phyloP scores from a whole-genome alignment of 2,113 vertebrate genomes.

The Gallinago paraguaiae region DNA sequence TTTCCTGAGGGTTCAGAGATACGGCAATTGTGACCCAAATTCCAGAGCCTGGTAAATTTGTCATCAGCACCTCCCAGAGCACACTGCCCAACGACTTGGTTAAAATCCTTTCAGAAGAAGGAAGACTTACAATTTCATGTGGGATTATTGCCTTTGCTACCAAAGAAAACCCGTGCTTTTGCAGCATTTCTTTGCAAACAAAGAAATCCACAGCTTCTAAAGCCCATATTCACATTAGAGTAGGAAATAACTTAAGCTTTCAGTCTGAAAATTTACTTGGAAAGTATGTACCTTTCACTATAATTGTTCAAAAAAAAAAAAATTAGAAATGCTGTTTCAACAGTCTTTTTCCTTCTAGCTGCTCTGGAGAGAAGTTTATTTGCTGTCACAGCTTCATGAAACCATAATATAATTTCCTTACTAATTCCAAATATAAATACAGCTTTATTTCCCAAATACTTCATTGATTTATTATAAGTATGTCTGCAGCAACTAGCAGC shows the following conservation, averaged over 20 bases:
- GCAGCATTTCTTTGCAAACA: neutral
- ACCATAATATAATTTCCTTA: neutral
- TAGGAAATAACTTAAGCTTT: neutral
- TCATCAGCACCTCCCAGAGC: too few species aligned
- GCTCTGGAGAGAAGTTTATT: neutral
- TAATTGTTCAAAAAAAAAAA: too few species aligned
- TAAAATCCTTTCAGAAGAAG: neutral
- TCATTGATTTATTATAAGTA: neutral
- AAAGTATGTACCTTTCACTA: neutral
- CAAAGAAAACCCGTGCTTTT: neutral
- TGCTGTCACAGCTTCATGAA: neutral
- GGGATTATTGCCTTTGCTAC: neutral
- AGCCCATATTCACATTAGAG: neutral
- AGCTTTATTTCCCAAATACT: neutral
- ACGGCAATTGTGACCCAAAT: neutral
- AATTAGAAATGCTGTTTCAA: neutral
- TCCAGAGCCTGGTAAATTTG: neutral
- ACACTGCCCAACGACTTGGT: rapidly evolving
- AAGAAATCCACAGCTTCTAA: neutral
- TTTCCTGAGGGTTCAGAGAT: neutral
- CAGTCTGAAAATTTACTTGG: neutral
- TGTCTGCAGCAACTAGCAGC: neutral
- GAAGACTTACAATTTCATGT: neutral
- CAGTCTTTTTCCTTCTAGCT: neutral
- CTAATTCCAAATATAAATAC: neutral